Base-by-base conservation (phyloP, 2,888 invertebrate genomes). In the Diogma glabrata region DNA sequence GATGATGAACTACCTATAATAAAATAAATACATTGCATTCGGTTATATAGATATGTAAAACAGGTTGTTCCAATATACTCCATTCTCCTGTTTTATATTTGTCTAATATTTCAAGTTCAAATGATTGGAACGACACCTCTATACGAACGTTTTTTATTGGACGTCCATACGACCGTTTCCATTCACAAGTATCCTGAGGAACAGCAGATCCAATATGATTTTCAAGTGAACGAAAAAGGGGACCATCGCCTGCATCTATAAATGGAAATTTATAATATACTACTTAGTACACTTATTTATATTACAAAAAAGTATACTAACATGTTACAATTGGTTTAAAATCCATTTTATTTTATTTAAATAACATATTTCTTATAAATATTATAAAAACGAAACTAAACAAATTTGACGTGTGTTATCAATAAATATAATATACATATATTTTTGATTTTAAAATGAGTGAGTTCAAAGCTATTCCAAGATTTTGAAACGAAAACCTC, bases 11-110 rank as follows among this genome's bases (percentile, higher is more conserved):
- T 49, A 50, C 23, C 48, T 51, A 51, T 48, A 47, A 51, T 51
- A 49, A 38, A 33, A 46, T 57, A 73, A 80, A 75, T 75, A 94
- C 94, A 67, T 81, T 80, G 76, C 94, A 94, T 67, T 95, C 94
- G 19, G 89, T 93, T 84, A 94, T 93, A 69, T 86, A 96, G 53
- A 91, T 87, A 67, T 96, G 93, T 64, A 96, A 82, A 66, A 95
- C 84, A 10, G 94, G 91, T 60, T 88, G 85, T 58, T 89, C 85
- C 54, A 93, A 75, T 46, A 95, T 77, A 63, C 84, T 85, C 70
- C 84, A 82, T 65, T 82, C 79, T 51, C 78, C 79, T 47, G 82
- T 83, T 54, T 81, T 78, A 45, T 87, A 86, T 50, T 62, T 67
- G 22, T 69, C 67, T 51, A 90, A 67, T 54, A 81, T 78, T 51